Base-by-base conservation (phyloP, 2,888 invertebrate species). In the Parnassius apollo region DNA sequence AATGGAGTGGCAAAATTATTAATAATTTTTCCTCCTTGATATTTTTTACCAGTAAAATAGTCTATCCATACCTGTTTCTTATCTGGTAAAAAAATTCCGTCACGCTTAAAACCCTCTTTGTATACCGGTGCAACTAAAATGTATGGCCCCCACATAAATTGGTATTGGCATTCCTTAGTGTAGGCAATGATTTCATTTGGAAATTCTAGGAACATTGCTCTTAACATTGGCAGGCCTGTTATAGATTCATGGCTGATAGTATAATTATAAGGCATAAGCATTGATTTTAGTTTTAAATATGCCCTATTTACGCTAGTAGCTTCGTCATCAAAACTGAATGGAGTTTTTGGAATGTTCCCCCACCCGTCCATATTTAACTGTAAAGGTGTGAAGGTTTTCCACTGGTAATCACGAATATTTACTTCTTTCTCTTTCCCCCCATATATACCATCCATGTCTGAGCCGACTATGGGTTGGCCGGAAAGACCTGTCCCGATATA, bases 361-460 rank as follows among this genome's bases (percentile, higher is more conserved):
- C 91, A 91, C 11, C 91, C 91, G 64, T 91, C 91, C 91, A 91
- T 91, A 62, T 90, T 91, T 50, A 91, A 69, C 68, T 91, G 91
- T 46, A 91, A 69, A 7, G 91, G 90, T 42, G 91, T 91, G 68
- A 91, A 91, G 1, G 89, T 65, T 67, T 91, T 91, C 91, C 91
- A 91, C 73, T 91, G 91, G 68, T 79, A 91, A 71, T 91, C 91
- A 59, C 91, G 78, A 58, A 90, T 70, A 65, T 90, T 88, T 1
- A 91, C 77, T 65, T 83, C 75, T 72, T 74, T 82, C 2, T 74
- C 69, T 45, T 77, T 80, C 1, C 91, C 91, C 45, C 77, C 80
- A 66, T 80, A 91, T 71, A 91, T 91, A 10, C 91, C 91, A 67
- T 91, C 91, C 86, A 91, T 85, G 66, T 91, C 91, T 2, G 91